Percentiles rank a stretch among this genome's conserved stretches.
These are phyloP conservation scores for Elysia chlorotica DNA, from an alignment of 1,140 invertebrate genomes.

Conservation along the genomic window DNA sequence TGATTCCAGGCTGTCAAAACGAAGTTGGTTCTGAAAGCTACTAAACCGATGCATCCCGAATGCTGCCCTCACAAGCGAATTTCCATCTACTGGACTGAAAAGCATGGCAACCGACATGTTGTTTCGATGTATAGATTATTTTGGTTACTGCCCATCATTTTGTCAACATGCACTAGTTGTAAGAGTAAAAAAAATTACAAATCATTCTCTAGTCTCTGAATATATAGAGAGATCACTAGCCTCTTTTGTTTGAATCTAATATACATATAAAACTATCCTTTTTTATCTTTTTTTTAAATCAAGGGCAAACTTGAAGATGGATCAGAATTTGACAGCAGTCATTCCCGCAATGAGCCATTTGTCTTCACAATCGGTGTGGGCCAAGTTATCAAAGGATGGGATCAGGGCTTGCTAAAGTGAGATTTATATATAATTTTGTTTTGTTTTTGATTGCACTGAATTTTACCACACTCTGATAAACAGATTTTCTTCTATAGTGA, in stretches of 20 bases:
- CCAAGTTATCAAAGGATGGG: slow-evolving; percentile 78
- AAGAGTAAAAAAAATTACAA: no score
- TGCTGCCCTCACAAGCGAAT: neutral
- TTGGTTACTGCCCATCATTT: no score
- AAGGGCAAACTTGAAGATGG: slow-evolving; percentile 85
- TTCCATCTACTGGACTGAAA: neutral
- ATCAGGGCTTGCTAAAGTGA: slow-evolving; percentile 81
- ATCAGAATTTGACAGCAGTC: slow-evolving; percentile 83
- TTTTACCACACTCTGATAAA: no score
- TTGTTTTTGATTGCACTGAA: no score
- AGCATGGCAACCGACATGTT: neutral
- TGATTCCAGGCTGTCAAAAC: slow-evolving; percentile 40
- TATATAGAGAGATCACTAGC: no score
- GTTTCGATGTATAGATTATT: neutral
- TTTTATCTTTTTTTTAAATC: no score
- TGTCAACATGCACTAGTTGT: no score
- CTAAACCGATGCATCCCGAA: neutral
- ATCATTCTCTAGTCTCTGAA: no score
- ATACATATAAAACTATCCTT: no score
- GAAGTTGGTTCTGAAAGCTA: slow-evolving; percentile 17
- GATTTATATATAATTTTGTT: no score
- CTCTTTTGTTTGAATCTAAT: no score
- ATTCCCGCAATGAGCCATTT: slow-evolving; percentile 73
- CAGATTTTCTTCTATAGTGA: no score
- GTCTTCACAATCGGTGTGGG: slow-evolving; percentile 78